Conservation (phyloP, 2,113 vertebrate genomes). For the Cynocephalus volans region DNA sequence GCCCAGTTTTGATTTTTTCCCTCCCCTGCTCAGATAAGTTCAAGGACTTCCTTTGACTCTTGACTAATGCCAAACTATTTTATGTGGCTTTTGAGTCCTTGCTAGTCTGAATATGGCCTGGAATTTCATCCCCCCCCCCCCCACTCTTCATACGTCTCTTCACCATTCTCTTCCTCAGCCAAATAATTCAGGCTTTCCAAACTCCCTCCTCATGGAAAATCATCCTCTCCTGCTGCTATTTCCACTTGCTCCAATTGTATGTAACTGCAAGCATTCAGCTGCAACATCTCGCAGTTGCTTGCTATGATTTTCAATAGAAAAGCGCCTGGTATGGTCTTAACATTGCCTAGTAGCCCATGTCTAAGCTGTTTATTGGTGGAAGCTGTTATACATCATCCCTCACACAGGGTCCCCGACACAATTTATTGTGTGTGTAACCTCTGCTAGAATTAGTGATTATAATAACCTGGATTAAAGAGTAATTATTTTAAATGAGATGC, state of each 20-base stretch:
- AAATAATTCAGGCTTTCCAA: neutral
- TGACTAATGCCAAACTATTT: neutral
- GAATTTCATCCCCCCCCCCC: neutral
- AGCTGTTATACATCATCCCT: neutral
- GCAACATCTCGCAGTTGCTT: neutral
- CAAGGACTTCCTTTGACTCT: neutral
- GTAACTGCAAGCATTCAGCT: neutral
- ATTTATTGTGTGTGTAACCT: neutral
- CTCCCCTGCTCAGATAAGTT: neutral
- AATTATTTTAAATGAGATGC: conserved; percentile 23
- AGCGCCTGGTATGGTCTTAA: neutral
- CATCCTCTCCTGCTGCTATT: neutral
- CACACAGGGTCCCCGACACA: neutral
- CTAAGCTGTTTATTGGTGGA: neutral
- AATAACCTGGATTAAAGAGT: neutral
- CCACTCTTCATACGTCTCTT: neutral
- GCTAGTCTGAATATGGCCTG: neutral
- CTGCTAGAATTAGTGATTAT: neutral
- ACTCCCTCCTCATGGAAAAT: neutral
- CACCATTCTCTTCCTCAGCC: neutral
- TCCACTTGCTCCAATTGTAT: neutral
- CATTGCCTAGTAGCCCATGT: neutral
- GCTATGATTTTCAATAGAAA: neutral
- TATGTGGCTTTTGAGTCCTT: neutral
- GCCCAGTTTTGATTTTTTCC: neutral